Conservation (phyloP, 2,113 vertebrate genomes). For the Nothoprocta perdicaria region DNA sequence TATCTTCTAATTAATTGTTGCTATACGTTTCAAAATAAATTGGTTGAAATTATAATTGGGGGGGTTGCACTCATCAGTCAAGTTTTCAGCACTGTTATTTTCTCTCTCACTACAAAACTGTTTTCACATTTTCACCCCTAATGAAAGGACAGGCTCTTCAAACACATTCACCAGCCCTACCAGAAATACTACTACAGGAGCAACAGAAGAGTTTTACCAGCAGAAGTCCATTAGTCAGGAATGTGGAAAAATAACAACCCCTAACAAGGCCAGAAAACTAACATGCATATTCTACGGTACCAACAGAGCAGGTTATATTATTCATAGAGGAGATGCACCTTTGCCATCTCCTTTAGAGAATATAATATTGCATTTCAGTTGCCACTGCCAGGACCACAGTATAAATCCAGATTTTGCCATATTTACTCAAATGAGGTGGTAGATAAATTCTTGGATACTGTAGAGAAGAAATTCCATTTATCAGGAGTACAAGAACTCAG, state of each 20-base stretch:
- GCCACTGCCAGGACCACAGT: background rate
- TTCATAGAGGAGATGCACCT: background rate
- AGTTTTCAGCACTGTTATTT: background rate
- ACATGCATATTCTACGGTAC: background rate
- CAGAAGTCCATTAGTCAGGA: background rate
- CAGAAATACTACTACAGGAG: background rate
- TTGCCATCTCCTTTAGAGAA: background rate
- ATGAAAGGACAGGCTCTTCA: background rate
- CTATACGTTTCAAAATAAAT: background rate
- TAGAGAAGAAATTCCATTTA: background rate
- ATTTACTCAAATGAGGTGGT: background rate
- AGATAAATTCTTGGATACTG: background rate
- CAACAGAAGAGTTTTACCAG: background rate
- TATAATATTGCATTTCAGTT: background rate
- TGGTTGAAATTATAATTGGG: background rate
- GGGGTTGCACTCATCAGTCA: background rate
- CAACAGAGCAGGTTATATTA: background rate
- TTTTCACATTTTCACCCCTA: background rate
- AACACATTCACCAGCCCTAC: background rate
- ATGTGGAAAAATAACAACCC: background rate
- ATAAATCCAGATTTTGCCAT: background rate
- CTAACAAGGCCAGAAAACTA: background rate
- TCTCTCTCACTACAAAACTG: background rate
- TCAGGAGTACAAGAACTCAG: background rate
- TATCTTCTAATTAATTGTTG: background rate